phyloP scores from a whole-genome alignment of 2,113 vertebrate species.

The Etheostoma cragini region DNA sequence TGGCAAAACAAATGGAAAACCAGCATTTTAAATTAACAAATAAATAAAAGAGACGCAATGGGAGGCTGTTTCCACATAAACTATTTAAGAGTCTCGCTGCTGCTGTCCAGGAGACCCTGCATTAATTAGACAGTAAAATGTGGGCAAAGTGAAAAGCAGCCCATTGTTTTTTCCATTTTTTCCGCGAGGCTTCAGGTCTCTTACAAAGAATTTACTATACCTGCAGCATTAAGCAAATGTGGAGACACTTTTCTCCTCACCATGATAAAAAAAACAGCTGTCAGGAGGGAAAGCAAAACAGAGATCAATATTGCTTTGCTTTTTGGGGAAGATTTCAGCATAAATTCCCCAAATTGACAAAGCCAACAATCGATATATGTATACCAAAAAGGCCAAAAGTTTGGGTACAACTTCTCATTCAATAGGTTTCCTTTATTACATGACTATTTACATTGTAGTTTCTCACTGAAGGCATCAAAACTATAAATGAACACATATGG shows the following conservation, averaged over 20 bases:
- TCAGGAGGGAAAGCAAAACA: constrained; percentile 45
- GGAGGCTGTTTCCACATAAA: constrained; percentile 57
- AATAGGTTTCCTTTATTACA: too few species aligned
- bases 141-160: constrained; percentile 51
- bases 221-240: constrained; percentile 64
- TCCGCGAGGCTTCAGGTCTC: constrained; percentile 68
- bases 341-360: constrained; percentile 72
- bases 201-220: constrained; percentile 60
- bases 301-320: constrained; percentile 70
- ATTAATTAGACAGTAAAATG: constrained; percentile 60
- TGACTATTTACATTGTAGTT: too few species aligned
- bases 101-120: constrained; percentile 50
- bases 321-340: constrained; percentile 72
- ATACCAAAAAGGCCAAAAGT: too few species aligned
- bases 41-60: constrained; percentile 44
- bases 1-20: constrained; percentile 51
- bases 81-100: constrained; percentile 61
- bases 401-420: too few species aligned
- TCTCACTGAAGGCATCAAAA: too few species aligned
- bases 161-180: constrained; percentile 54
- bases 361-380: too few species aligned
- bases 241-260: constrained; percentile 35
- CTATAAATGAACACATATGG: too few species aligned
- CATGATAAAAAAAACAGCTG: constrained; percentile 61
- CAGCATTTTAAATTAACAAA: constrained; percentile 52